Base-by-base conservation (phyloP, 2,113 vertebrate species). In the Centropus bengalensis region DNA sequence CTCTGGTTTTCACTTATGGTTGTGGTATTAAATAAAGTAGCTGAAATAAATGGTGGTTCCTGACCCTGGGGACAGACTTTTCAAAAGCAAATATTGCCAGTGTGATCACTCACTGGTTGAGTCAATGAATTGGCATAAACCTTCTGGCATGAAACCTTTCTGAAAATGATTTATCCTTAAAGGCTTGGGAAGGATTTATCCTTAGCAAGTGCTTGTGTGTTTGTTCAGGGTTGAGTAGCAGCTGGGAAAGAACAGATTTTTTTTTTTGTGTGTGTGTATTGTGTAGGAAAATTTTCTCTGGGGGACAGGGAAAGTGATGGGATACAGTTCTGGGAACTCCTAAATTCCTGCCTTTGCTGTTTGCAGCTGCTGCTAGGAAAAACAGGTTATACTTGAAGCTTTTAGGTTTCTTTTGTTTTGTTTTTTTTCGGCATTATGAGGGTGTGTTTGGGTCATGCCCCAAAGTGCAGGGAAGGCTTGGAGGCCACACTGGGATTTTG, bases 21-120 rank as follows among this genome's bases (percentile, higher is more conserved):
- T 58, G 30, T 54, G n/a, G n/a, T 67, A n/a, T 86, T 88, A 92
- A 96, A 59, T 91, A 23, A 94, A 87, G 73, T 67, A 79, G n/a
- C 73, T 91, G 87, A 69, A 82, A 84, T 78, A 69, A 79, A 67
- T 67, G 42, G 20, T 63, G 62, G 55, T 63, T 92, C 74, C 63
- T 75, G 81, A 81, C 56, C 38, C 74, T 33, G 73, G 87, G 89
- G 77, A 91, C 69, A 92, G 75, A 78, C 73, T 84, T 86, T 63
- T 94, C 51, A 49, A 1, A 83, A 91, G 73, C 7, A 2, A 22
- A 24, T 76, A 51, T 44, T 82, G 77, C 64, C 56, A 49, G 42
- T 21, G 73, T n/a, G 64, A 56, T 88, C 71, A 8, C 82, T 28
- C 13, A 3, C 67, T 69, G 78, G 70, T 24, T 58, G 91, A 90